Conservation (phyloP, 2,113 vertebrate genomes). For the Lasiurus borealis region DNA sequence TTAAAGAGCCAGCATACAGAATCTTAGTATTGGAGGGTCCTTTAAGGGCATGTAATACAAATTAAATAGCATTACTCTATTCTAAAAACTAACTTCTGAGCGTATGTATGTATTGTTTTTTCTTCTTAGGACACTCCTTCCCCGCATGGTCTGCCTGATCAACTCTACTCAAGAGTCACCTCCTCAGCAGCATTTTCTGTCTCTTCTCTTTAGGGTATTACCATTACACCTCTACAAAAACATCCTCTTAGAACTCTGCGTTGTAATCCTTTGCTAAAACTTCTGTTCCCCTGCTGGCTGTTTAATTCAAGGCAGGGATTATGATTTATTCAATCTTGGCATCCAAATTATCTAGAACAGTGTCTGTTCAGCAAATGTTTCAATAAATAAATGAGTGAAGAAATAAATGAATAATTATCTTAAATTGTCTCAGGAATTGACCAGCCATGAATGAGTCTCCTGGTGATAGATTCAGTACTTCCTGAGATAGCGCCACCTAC, state of each 20-base stretch:
- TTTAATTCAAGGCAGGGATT: not conserved
- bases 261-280: not conserved
- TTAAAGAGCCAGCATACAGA: constrained; percentile 5
- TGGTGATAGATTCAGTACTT: not conserved
- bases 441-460: not conserved
- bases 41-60: not conserved
- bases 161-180: not conserved
- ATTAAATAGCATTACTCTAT: not conserved
- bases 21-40: not conserved
- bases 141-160: not conserved
- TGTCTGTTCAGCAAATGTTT: not conserved
- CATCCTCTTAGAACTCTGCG: not conserved
- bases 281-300: not conserved
- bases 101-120: not conserved
- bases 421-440: not conserved
- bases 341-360: not conserved
- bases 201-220: not conserved
- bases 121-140: not conserved
- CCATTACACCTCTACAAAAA: not conserved
- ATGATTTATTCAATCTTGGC: not conserved
- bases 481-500: not conserved
- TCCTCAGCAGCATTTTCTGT: not conserved
- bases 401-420: not conserved
- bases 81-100: not conserved
- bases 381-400: not conserved